A percentile compares a stretch with the other conserved stretches of the same genome.
phyloP scores from a whole-genome alignment of 2,797 vertebrate species.

The Philypnodon macrostomus region DNA sequence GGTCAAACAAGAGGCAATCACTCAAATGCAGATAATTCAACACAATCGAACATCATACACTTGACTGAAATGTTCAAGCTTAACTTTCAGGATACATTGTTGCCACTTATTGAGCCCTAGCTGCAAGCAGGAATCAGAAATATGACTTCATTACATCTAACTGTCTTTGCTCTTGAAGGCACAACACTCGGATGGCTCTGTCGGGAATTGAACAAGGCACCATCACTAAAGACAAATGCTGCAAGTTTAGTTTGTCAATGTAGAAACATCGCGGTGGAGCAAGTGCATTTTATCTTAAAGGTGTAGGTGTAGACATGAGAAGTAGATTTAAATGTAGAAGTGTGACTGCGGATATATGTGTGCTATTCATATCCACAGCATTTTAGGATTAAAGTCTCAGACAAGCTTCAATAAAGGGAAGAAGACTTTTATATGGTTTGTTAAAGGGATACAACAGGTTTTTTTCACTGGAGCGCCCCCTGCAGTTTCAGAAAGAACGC shows the following conservation, averaged over 20 bases:
- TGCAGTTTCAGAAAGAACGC: no score
- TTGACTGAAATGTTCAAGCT: neutral
- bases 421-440: no score
- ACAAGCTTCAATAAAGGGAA: no score
- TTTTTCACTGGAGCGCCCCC: no score
- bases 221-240: conserved; percentile 13
- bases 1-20: neutral
- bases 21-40: neutral
- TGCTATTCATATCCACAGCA: no score
- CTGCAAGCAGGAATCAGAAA: neutral
- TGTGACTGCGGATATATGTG: no score
- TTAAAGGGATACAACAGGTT: no score
- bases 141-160: neutral
- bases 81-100: neutral
- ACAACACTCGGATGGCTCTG: conserved; percentile 3
- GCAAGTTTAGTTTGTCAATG: conserved; percentile 14
- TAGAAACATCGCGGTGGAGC: neutral
- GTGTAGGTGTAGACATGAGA: neutral
- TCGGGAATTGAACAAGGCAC: neutral
- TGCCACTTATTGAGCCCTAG: rapidly evolving
- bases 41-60: neutral
- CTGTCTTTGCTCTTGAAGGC: neutral
- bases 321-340: no score
- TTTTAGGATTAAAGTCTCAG: no score
- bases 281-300: neutral